These are phyloP conservation scores for Parapristionchus giblindavisi DNA, from an alignment of 2,888 invertebrate genomes.

Conservation along the genomic window DNA sequence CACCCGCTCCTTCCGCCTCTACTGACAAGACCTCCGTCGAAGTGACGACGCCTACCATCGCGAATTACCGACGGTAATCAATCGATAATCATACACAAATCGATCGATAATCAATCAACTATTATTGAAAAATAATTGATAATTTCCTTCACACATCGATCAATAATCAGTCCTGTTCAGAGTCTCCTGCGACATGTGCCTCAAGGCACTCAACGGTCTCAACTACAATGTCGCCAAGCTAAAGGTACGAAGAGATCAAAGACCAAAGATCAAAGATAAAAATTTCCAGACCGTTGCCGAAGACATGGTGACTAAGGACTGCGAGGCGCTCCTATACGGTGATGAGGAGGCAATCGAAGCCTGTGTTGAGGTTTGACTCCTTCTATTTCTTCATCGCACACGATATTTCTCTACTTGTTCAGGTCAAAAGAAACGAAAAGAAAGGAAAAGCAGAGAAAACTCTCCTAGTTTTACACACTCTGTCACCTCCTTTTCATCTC, in stretches of 20 bases:
- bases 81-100: not conserved
- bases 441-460: too few species aligned
- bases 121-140: not conserved
- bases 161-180: slow-evolving; percentile 20
- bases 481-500: not conserved
- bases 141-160: not conserved
- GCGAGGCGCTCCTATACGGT: slow-evolving; percentile 37
- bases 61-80: slow-evolving; percentile 21
- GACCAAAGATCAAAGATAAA: not conserved
- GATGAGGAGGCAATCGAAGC: slow-evolving; percentile 37
- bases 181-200: slow-evolving; percentile 56
- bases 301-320: slow-evolving; percentile 38
- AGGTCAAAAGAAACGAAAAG: too few species aligned
- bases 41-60: slow-evolving; percentile 13
- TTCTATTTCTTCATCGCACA: too few species aligned
- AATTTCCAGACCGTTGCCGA: slow-evolving; percentile 32
- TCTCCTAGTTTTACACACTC: too few species aligned
- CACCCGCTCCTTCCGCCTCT: slow-evolving; percentile 12
- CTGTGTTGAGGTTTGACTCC: slow-evolving; percentile 30
- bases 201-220: slow-evolving; percentile 56
- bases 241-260: slow-evolving; percentile 43
- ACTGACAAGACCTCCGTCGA: not conserved
- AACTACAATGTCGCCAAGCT: slow-evolving; percentile 57
- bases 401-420: too few species aligned
- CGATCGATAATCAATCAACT: not conserved